Percentiles rank a stretch among this genome's conserved stretches.
phyloP scores from a whole-genome alignment of 2,797 vertebrate genomes.

The Jordanella pulchra region DNA sequence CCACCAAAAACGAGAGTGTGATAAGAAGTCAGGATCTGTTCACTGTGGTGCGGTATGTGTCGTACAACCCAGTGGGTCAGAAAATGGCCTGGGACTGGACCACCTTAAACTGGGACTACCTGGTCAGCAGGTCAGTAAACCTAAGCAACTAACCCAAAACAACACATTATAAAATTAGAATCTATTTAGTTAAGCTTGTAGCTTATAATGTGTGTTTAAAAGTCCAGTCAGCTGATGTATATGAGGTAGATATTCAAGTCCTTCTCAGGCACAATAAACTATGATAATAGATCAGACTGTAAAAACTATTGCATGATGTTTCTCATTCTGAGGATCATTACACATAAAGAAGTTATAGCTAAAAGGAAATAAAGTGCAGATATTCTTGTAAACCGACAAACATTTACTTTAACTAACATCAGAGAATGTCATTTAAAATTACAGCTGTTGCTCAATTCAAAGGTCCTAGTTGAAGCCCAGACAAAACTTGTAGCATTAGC shows the following conservation, averaged over 20 bases:
- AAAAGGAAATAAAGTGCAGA: background rate
- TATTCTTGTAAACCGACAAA: background rate
- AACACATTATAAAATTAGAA: too few species aligned
- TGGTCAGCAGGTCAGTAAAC: constrained; percentile 85
- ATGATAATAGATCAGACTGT: background rate
- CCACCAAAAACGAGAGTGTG: constrained; percentile 79
- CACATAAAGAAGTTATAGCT: background rate
- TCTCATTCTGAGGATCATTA: too few species aligned
- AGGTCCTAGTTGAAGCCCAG: background rate
- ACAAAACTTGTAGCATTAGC: background rate
- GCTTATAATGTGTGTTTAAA: background rate
- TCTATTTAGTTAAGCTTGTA: too few species aligned
- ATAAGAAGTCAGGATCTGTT: constrained; percentile 93
- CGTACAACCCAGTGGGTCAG: constrained; percentile 86
- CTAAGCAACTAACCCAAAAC: background rate
- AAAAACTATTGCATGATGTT: background rate
- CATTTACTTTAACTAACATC: background rate
- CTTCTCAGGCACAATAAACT: background rate
- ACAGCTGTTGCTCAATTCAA: background rate
- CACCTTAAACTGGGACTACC: constrained; percentile 93
- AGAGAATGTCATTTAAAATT: background rate
- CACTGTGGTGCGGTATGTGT: constrained; percentile 90
- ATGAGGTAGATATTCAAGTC: background rate
- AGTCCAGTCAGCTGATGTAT: background rate
- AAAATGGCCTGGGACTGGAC: constrained; percentile 96